Conservation (phyloP, 2,113 vertebrate genomes). For the Gracilinanus agilis region DNA sequence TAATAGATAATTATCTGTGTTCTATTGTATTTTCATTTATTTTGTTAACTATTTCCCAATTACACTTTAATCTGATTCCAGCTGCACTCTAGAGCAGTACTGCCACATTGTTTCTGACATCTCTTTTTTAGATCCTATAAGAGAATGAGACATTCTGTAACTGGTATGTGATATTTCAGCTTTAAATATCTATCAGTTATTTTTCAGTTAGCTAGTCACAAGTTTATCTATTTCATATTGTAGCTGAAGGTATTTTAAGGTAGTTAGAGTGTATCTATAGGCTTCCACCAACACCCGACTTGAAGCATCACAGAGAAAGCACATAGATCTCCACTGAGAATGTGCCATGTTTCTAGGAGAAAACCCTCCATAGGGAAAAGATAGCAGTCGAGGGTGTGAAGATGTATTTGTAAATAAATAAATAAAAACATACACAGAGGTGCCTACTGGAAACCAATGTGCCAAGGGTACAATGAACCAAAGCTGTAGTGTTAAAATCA, state of each 20-base stretch:
- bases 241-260: not conserved
- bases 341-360: not conserved
- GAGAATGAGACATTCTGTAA: not conserved
- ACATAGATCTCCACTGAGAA: not conserved
- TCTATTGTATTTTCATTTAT: not conserved
- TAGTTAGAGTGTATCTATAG: not conserved
- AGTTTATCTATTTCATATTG: not conserved
- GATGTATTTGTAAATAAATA: slow-evolving; percentile 55
- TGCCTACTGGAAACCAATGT: not conserved
- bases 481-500: slow-evolving; percentile 19
- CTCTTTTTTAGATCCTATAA: not conserved
- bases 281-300: not conserved
- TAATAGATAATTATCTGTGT: not conserved
- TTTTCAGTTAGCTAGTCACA: not conserved
- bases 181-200: not conserved
- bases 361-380: slow-evolving; percentile 6
- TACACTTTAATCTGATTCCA: not conserved
- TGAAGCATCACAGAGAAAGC: not conserved
- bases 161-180: not conserved
- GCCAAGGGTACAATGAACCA: slow-evolving; percentile 31
- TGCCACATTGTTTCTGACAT: not conserved
- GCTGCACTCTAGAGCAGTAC: not conserved
- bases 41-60: not conserved
- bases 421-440: slow-evolving; percentile 35
- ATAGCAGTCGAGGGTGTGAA: not conserved